Evolutionary conservation across 2,888 invertebrate species (phyloP).

Genomic region (Protophormia terraenovae): DNA sequence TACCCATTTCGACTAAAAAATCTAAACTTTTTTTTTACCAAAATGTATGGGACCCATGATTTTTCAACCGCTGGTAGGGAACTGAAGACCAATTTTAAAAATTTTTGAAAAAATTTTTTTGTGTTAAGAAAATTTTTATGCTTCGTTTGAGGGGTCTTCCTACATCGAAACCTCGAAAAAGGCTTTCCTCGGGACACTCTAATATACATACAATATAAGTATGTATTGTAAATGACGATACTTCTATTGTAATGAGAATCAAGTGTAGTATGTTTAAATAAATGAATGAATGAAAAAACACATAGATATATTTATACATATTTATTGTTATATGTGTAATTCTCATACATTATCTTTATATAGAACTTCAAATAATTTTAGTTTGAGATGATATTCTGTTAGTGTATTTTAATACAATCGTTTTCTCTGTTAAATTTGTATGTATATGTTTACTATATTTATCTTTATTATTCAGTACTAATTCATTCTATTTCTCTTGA

Average conservation of each 20-base stretch:
- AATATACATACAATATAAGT: background rate
- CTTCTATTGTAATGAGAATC: conserved; percentile 50
- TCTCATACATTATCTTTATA: conserved; percentile 32
- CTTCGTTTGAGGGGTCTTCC: no score
- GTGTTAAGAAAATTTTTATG: no score
- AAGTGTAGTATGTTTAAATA: conserved; percentile 36
- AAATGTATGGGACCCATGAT: no score
- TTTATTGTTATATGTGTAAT: conserved; percentile 17
- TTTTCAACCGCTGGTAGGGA: no score
- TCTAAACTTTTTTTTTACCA: no score
- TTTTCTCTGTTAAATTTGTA: conserved; percentile 21
- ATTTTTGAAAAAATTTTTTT: no score
- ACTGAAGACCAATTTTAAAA: no score
- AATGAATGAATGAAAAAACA: conserved; percentile 36
- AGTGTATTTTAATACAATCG: conserved; percentile 44
- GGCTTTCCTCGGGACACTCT: no score
- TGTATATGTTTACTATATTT: conserved; percentile 35
- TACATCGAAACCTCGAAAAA: no score
- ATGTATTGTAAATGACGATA: no score
- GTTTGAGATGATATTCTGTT: background rate
- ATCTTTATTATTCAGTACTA: conserved; percentile 57
- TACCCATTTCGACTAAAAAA: no score
- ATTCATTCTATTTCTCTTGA: conserved; percentile 54
- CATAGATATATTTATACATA: background rate
- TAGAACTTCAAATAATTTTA: background rate